Evolutionary conservation across 2,113 vertebrate species (phyloP).

Genomic region (Trachemys scripta): DNA sequence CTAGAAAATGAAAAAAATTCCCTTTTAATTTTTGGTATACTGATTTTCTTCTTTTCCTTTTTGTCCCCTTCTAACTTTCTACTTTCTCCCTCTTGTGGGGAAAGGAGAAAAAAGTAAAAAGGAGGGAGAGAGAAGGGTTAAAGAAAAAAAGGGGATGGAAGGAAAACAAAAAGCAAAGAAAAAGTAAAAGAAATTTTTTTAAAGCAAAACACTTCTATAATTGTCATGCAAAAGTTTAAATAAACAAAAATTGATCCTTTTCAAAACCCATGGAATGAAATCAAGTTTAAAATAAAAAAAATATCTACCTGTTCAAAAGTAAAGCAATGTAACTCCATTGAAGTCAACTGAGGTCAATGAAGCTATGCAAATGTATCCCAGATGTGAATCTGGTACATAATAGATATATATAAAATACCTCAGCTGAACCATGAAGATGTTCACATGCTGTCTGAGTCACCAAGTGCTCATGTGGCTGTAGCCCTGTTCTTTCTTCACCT

Average conservation of each 20-base stretch:
- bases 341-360: not conserved
- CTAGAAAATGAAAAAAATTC: not conserved
- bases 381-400: not conserved
- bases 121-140: not conserved
- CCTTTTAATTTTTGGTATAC: not conserved
- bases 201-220: not conserved
- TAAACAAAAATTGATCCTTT: not conserved
- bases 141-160: not conserved
- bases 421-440: not conserved
- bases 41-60: not conserved
- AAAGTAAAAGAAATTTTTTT: not conserved
- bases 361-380: not conserved
- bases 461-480: not conserved
- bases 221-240: not conserved
- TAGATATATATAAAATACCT: constrained; percentile 19
- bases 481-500: not conserved
- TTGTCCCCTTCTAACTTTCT: not conserved
- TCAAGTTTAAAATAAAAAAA: not conserved
- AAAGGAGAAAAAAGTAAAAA: not conserved
- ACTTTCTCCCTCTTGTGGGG: not conserved
- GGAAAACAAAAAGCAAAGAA: not conserved
- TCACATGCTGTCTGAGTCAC: not conserved
- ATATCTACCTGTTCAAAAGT: not conserved
- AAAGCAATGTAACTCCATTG: not conserved
- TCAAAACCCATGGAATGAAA: not conserved